phyloP scores from a whole-genome alignment of 1,140 invertebrate species.

The Bombus impatiens region DNA sequence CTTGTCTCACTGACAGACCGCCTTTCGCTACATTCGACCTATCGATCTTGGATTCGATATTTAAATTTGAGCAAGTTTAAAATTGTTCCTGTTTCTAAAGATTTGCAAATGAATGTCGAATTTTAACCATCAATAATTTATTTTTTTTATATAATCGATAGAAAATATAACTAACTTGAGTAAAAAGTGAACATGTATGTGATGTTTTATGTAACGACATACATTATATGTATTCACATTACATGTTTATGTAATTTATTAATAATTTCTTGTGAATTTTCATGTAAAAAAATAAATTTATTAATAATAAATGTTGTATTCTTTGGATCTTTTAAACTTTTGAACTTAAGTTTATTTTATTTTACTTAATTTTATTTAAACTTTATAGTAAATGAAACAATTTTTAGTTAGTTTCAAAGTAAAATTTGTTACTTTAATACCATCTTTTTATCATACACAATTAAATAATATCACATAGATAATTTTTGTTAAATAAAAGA shows the following conservation, averaged over 20 bases:
- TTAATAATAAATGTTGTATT: too few species aligned
- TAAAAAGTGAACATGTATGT: too few species aligned
- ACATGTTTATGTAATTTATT: not conserved
- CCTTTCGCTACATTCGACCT: not conserved
- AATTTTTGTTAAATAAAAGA: not conserved
- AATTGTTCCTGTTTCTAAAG: not conserved
- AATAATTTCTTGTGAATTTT: too few species aligned
- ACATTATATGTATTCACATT: not conserved
- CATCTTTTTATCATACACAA: too few species aligned
- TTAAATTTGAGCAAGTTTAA: not conserved
- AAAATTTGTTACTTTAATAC: not conserved
- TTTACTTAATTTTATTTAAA: not conserved
- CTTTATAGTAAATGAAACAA: not conserved
- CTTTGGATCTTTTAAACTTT: too few species aligned
- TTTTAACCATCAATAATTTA: not conserved
- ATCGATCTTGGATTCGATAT: constrained; percentile 26
- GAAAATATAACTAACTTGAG: not conserved
- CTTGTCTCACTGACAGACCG: constrained; percentile 11
- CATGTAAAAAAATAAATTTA: too few species aligned
- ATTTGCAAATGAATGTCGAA: not conserved
- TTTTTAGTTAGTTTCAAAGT: not conserved
- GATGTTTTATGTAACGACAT: too few species aligned
- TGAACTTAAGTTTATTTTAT: too few species aligned
- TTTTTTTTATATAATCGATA: not conserved
- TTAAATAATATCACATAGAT: too few species aligned